Evolutionary conservation across 2,113 vertebrate genomes (phyloP), one percentile per base, ranked within the genome.

Genomic region (Heterocephalus glaber): DNA sequence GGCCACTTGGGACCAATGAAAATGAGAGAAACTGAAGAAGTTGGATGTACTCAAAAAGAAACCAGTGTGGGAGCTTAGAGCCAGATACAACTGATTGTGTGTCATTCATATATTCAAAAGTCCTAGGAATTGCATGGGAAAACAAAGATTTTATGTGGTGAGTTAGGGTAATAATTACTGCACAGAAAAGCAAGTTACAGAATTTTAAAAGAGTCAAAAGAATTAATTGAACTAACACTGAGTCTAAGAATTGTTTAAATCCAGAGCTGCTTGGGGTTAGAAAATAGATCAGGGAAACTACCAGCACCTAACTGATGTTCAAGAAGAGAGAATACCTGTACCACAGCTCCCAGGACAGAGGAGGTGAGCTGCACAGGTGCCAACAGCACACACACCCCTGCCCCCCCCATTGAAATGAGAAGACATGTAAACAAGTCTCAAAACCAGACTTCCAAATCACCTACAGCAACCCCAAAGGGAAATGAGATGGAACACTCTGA

Each of bases 211-310:
- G 68, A 79, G 1, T 92, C 52, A 65, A 9, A 84, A 80, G 74
- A 92, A 92, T n/a, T 72, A 92, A 94, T 93, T 70, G 89, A 89
- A 70, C 35, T 44, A 66, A 35, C 83, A 83, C 86, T 92, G 86
- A 80, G 56, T 94, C 58, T 74, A 72, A 66, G 22, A 93, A 89
- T 84, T 60, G 74, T 79, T 86, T 95, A 85, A 26, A 92, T 90
- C 44, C 81, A 95, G 26, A 74, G 89, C 56, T 80, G 14, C n/a
- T 70, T 84, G 56, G 76, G 93, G 58, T 30, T 5, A 96, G n/a
- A 47, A 95, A 94, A 90, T 14, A 77, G 70, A 63, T 74, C 35
- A 90, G 41, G 80, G 30, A 92, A 96, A 84, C 28, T 80, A 86
- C 30, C 35, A 93, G 58, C 35, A n/a, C 49, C 16, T 24, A 58